These are phyloP conservation scores for Leptobrachium leishanense DNA, from an alignment of 2,113 vertebrate species.

Conservation along the genomic window DNA sequence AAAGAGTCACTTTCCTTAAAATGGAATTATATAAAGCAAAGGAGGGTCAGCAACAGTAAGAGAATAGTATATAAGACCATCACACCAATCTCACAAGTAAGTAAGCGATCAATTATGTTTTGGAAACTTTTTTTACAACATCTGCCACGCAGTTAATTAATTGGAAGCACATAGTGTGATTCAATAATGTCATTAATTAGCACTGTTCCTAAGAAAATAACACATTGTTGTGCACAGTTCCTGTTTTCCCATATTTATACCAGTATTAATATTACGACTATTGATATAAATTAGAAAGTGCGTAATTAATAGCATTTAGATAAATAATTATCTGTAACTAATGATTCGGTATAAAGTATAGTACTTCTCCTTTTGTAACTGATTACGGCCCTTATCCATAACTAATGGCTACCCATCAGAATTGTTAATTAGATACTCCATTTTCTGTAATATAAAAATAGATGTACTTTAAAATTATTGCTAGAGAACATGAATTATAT, in stretches of 20 bases:
- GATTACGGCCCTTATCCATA: conserved; percentile 11
- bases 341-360: background rate
- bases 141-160: no score
- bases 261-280: background rate
- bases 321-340: background rate
- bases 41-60: no score
- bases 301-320: conserved; percentile 24
- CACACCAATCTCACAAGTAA: no score
- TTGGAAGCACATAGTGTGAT: no score
- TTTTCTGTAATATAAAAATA: background rate
- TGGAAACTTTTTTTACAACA: no score
- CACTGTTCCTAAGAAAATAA: background rate
- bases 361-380: conserved; percentile 32
- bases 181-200: no score
- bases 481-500: no score
- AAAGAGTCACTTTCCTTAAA: no score
- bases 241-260: conserved; percentile 5
- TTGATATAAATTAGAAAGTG: background rate
- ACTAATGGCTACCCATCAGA: conserved; percentile 11
- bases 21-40: no score
- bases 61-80: no score
- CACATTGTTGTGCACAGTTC: background rate
- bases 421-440: conserved; percentile 1
- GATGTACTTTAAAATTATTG: background rate
- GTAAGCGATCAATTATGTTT: no score